A percentile compares a stretch with the other conserved stretches of the same genome.
These are phyloP conservation scores for Palythoa caribaeorum DNA, from an alignment of 92 coral and sea anemone species.

Conservation along the genomic window DNA sequence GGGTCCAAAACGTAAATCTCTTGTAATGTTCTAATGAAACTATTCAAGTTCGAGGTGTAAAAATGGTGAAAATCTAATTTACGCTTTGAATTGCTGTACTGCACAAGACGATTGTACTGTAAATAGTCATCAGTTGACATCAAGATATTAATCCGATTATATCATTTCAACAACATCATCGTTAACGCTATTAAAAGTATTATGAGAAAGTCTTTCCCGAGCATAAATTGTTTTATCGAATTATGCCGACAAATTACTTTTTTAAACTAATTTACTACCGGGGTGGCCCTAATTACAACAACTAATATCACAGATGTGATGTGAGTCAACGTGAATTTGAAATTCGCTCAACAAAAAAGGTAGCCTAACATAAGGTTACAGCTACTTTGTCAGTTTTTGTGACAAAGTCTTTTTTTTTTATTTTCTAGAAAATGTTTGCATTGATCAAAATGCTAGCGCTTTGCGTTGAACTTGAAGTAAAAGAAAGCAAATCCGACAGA, in stretches of 20 bases:
- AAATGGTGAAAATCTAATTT: slow-evolving; percentile 33
- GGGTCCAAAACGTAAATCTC: background rate
- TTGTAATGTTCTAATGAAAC: background rate
- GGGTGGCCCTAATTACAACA: slow-evolving; percentile 40
- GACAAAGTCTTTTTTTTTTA: background rate
- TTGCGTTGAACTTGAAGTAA: slow-evolving; percentile 8
- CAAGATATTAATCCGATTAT: slow-evolving; percentile 25
- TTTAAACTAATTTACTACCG: slow-evolving; percentile 17
- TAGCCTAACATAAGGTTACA: no score
- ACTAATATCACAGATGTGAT: slow-evolving; percentile 33
- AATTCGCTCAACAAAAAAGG: background rate
- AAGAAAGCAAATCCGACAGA: slow-evolving; percentile 26
- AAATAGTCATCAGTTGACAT: slow-evolving; percentile 1
- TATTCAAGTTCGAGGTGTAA: slow-evolving; percentile 11
- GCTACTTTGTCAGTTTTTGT: background rate
- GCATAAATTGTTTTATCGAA: slow-evolving; percentile 35
- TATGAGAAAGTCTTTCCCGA: slow-evolving; percentile 1
- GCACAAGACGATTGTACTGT: slow-evolving; percentile 3
- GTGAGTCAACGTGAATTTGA: background rate
- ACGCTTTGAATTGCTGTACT: background rate
- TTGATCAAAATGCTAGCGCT: slow-evolving; percentile 25
- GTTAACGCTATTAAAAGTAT: slow-evolving; percentile 19
- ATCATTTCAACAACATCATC: background rate
- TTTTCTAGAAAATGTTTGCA: background rate
- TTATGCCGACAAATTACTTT: slow-evolving; percentile 47